phyloP scores from a whole-genome alignment of 2,797 vertebrate genomes.

The Neosilurus hyrtlii region DNA sequence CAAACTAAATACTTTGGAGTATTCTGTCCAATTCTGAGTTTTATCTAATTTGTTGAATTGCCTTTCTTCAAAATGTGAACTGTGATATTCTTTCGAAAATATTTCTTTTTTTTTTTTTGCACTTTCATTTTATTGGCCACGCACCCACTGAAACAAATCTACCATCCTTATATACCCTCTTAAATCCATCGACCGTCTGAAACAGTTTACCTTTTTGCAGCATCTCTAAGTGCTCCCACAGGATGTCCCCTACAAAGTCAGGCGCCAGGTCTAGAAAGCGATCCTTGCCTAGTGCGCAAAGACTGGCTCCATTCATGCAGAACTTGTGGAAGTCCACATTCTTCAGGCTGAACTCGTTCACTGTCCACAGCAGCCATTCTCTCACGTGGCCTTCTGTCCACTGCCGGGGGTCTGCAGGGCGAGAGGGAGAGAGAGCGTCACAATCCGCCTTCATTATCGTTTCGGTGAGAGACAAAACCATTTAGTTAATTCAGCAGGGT shows the following conservation, averaged over 20 bases:
- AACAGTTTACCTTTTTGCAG: constrained; percentile 88
- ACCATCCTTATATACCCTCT: too few species aligned
- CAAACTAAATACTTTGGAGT: too few species aligned
- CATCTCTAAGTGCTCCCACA: constrained; percentile 98
- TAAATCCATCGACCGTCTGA: background rate
- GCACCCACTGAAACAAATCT: background rate
- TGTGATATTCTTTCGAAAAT: too few species aligned
- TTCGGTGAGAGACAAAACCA: background rate
- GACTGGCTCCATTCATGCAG: constrained; percentile 87
- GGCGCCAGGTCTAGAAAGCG: constrained; percentile 95
- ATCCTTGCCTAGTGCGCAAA: constrained; percentile 95
- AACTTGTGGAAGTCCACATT: constrained; percentile 97
- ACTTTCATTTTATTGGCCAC: too few species aligned
- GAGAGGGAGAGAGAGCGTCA: background rate
- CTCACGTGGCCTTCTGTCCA: constrained; percentile 93
- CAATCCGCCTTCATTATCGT: background rate
- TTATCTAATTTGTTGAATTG: too few species aligned
- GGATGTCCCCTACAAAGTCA: constrained; percentile 97
- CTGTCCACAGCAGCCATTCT: constrained; percentile 95
- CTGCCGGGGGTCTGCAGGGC: constrained; percentile 84
- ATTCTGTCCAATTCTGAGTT: too few species aligned
- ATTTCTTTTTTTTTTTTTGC: too few species aligned
- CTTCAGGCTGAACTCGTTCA: constrained; percentile 97
- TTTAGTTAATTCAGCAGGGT: background rate
- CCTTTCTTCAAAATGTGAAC: too few species aligned